These are phyloP conservation scores for Tryphoninae sp. DNA, from an alignment of 2,888 invertebrate genomes.

Conservation along the genomic window DNA sequence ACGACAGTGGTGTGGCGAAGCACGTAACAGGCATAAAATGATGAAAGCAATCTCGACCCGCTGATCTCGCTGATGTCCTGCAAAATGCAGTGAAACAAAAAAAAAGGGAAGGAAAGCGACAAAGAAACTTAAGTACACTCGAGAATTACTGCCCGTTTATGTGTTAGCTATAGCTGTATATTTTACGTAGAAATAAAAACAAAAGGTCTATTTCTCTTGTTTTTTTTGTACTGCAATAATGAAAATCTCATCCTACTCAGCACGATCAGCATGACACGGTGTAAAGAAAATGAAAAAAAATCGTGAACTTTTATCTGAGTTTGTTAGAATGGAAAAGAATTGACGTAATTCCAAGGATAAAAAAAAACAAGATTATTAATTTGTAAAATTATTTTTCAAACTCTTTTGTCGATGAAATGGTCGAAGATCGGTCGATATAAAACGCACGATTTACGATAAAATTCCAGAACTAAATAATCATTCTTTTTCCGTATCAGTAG, in stretches of 20 bases:
- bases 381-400: neutral
- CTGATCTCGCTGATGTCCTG: constrained; percentile 70
- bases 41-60: constrained; percentile 75
- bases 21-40: constrained; percentile 76
- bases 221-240: neutral
- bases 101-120: constrained; percentile 64
- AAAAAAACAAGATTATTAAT: neutral
- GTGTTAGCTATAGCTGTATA: no score
- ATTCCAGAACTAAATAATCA: no score
- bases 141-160: constrained; percentile 33
- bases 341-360: no score
- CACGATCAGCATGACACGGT: neutral
- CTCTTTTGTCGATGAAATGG: neutral
- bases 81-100: constrained; percentile 29
- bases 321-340: no score
- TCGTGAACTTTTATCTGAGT: neutral
- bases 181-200: no score
- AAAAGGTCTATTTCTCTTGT: no score
- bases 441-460: no score
- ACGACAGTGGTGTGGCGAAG: constrained; percentile 60
- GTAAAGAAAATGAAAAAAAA: neutral
- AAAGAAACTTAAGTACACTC: constrained; percentile 63
- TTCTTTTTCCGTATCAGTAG: constrained; percentile 1
- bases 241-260: no score
- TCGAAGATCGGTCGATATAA: no score